Conservation (phyloP, 1,140 invertebrate genomes). For the Adoxophyes honmai region DNA sequence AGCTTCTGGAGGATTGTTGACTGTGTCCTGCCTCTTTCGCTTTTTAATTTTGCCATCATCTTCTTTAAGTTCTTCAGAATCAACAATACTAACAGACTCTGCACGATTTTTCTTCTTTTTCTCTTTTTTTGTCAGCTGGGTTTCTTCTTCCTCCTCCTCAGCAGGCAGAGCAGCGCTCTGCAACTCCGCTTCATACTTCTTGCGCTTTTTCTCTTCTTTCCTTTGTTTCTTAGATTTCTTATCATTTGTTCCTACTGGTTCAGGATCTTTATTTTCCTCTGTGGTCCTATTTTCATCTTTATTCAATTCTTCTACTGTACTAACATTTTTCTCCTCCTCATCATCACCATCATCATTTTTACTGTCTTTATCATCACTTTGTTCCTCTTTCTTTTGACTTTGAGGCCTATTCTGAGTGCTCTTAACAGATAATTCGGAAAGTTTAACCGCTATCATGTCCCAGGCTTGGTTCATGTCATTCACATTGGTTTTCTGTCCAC, state of each 20-base stretch:
- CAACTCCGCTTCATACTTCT: constrained; percentile 73
- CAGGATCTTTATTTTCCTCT: constrained; percentile 27
- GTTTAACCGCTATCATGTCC: constrained; percentile 83
- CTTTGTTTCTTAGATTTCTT: constrained; percentile 77
- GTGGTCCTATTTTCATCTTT: constrained; percentile 19
- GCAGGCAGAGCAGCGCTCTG: constrained; percentile 44
- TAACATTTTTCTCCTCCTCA: constrained; percentile 21
- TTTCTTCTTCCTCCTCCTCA: constrained; percentile 38
- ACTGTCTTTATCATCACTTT: constrained; percentile 26
- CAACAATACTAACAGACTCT: constrained; percentile 38
- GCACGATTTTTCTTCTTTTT: constrained; percentile 66
- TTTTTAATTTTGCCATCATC: constrained; percentile 58
- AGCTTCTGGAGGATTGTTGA: constrained; percentile 30
- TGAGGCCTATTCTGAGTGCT: constrained; percentile 41
- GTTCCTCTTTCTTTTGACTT: constrained; percentile 27
- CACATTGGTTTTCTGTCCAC: constrained; percentile 76
- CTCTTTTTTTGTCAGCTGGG: constrained; percentile 48
- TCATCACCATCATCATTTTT: constrained; percentile 14
- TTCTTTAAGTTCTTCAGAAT: constrained; percentile 25
- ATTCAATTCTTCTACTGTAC: constrained; percentile 23
- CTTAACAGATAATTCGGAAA: constrained; percentile 74
- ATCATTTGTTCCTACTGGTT: constrained; percentile 27
- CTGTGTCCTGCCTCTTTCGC: constrained; percentile 64
- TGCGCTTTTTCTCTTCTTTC: constrained; percentile 76
- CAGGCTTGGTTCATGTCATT: constrained; percentile 82